A percentile compares a stretch with the other conserved stretches of the same genome.
Conservation (phyloP, 2,888 invertebrate genomes). For the Linyphia triangularis region DNA sequence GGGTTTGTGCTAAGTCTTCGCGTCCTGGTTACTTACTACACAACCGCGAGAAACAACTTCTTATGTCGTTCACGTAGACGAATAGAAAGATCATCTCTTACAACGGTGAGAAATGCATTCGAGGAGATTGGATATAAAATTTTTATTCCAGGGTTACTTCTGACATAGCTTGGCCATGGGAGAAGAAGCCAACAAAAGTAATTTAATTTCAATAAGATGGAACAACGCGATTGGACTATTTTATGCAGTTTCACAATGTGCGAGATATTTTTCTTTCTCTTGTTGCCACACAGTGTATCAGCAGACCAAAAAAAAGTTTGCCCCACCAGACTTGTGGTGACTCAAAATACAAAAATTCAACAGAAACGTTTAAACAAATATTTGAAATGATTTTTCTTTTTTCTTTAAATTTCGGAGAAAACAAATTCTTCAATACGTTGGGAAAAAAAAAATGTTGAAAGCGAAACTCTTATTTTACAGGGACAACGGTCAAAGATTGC, state of each 20-base stretch:
- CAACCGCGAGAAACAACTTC: not conserved
- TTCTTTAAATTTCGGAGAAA: no score
- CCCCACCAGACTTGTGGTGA: no score
- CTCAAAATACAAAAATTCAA: no score
- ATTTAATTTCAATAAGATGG: conserved; percentile 34
- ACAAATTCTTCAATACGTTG: no score
- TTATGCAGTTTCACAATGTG: not conserved
- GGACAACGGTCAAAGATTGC: no score
- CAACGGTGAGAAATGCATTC: not conserved
- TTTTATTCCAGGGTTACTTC: not conserved
- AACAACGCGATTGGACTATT: not conserved
- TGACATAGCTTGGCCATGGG: not conserved
- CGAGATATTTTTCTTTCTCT: not conserved
- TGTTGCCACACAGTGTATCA: no score
- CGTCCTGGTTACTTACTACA: no score
- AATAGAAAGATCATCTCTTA: conserved; percentile 39
- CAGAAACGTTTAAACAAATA: no score
- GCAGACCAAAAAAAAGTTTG: no score
- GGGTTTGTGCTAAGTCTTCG: not conserved
- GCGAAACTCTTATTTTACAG: no score
- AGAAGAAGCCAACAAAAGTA: not conserved
- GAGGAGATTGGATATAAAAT: conserved; percentile 29
- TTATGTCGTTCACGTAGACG: conserved; percentile 6
- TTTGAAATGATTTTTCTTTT: no score
- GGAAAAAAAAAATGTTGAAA: no score